Base-by-base conservation (phyloP, 2,113 vertebrate genomes). In the Gnathonemus echidnorhynchus region DNA sequence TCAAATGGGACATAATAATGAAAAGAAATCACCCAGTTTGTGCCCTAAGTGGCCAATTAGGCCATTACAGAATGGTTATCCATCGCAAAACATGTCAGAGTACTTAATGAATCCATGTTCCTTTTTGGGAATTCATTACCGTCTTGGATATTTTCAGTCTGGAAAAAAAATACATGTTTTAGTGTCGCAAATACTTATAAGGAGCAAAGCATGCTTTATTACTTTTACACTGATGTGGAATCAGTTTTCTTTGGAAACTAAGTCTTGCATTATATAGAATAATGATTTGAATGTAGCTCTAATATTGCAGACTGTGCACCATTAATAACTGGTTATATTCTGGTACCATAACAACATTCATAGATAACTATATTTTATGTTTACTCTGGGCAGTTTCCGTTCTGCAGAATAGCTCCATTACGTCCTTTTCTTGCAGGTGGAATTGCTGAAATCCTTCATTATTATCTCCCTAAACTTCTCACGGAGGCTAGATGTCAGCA, bases 41-140 rank as follows among this genome's bases (percentile, higher is more conserved):
- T 86, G 27, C 85, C 48, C 85, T 50, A 86, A 86, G 49, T 86
- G 85, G 48, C 85, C 85, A 86, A 86, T 86, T 86, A 86, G 24
- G 48, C 85, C 85, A 52, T 86, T 86, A 86, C 24, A 86, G n/a
- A 27, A 50, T 7, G n/a, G 85, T 21, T 50, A 31, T 86, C 48
- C 46, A 31, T 50, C 50, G 49, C 84, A 86, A 31, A 49, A 31
- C n/a, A 31, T 17, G 48, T 48, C n/a, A 7, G 5, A 35, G 46
- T 9, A 27, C 48, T 86, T 86, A 86, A 31, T 86, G 85, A 50
- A 86, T 86, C 85, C 48, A 52, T 27, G n/a, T 24, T 27, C 85
- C 85, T 86, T 50, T 50, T 27, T 31, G 7, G 46, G 48, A 27
- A 50, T 52, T 86, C 85, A 86, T 86, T 86, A 86, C 13, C 3